phyloP scores from a whole-genome alignment of 2,797 vertebrate genomes.

The Iguana delicatissima region DNA sequence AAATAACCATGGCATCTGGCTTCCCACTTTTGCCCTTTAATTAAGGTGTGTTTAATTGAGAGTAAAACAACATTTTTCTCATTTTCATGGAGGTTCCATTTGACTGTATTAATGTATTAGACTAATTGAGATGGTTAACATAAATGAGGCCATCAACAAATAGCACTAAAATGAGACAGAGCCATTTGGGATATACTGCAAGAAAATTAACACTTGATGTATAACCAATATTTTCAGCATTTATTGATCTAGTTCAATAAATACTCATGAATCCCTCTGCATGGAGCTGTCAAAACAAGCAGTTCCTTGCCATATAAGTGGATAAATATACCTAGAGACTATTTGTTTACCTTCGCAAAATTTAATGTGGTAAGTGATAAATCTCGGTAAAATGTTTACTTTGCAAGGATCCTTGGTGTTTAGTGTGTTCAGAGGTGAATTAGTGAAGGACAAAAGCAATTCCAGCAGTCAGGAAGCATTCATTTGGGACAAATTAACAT shows the following conservation, averaged over 20 bases:
- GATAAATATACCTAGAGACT: conserved; percentile 49
- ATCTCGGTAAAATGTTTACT: conserved; percentile 51
- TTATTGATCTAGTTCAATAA: conserved; percentile 81
- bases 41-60: conserved; percentile 42
- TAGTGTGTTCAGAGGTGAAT: conserved; percentile 49
- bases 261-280: conserved; percentile 73
- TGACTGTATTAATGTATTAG: conserved; percentile 74
- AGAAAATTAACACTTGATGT: conserved; percentile 76
- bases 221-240: conserved; percentile 74
- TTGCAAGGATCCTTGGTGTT: conserved; percentile 63
- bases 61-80: conserved; percentile 70
- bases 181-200: conserved; percentile 45
- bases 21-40: conserved; percentile 36
- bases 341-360: conserved; percentile 73
- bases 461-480: conserved; percentile 38
- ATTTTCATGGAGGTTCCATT: conserved; percentile 71
- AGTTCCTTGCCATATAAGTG: conserved; percentile 37
- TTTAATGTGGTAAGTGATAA: conserved; percentile 70
- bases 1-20: conserved; percentile 14
- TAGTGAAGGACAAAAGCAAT: conserved; percentile 47
- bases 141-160: conserved; percentile 63
- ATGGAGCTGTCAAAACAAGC: conserved; percentile 73
- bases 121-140: conserved; percentile 69
- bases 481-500: conserved; percentile 35
- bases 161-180: conserved; percentile 44